Base-by-base conservation (phyloP, 2,888 invertebrate species). In the Anthrax anthrax region DNA sequence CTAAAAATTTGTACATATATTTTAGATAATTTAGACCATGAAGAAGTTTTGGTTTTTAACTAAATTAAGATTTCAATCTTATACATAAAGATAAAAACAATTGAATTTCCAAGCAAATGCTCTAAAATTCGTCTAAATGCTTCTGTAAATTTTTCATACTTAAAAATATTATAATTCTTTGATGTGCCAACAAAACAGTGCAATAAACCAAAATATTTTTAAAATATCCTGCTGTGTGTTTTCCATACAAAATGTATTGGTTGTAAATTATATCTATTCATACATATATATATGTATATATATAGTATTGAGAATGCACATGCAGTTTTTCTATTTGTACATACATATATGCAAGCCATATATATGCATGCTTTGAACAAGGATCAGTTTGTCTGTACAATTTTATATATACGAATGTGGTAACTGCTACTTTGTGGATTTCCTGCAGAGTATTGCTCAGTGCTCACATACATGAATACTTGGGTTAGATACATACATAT, bases 391-490 rank as follows among this genome's bases (percentile, higher is more conserved):
- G 12, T n/a, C n/a, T n/a, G n/a, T n/a, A n/a, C n/a, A n/a, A n/a
- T n/a, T n/a, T n/a, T n/a, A n/a, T n/a, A n/a, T n/a, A n/a, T 12
- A 14, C 34, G 18, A 32, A 42, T 43, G 43, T 37, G 43, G 44
- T 44, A 39, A 37, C 39, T 39, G 44, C 44, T 44, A 44, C 44
- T 39, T 44, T 44, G 44, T 39, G 44, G 44, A 44, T 44, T 44
- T 44, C 44, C 44, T 18, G 37, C 44, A 27, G 44, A 18, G 44
- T 23, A 29, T 29, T n/a, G n/a, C n/a, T n/a, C n/a, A n/a, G n/a
- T n/a, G n/a, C n/a, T n/a, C n/a, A n/a, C n/a, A n/a, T n/a, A n/a
- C n/a, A n/a, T n/a, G n/a, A n/a, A n/a, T n/a, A n/a, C n/a, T n/a
- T n/a, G n/a, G n/a, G n/a, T n/a, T n/a, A n/a, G n/a, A n/a, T n/a